These are phyloP conservation scores for Cyanoderma ruficeps DNA, from an alignment of 2,113 vertebrate genomes.

Conservation along the genomic window DNA sequence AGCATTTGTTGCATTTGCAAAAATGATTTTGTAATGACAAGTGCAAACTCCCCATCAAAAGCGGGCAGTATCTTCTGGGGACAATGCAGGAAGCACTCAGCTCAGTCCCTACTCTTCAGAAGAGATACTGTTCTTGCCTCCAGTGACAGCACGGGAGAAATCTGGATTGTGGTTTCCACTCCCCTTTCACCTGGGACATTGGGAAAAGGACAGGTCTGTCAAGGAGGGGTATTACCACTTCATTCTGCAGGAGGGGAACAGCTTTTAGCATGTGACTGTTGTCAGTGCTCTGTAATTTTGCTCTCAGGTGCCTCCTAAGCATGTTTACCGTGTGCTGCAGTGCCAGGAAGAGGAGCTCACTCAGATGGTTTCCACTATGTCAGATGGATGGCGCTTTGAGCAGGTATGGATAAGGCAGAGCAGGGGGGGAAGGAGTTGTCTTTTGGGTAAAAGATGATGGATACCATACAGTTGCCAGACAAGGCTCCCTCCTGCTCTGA, in stretches of 20 bases:
- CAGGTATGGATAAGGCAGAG: conserved; percentile 79
- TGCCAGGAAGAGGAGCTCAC: conserved; percentile 96
- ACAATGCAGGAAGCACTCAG: not conserved
- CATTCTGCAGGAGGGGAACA: not conserved
- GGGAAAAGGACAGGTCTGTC: not conserved
- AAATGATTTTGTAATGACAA: not conserved
- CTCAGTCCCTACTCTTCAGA: not conserved
- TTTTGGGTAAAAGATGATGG: not conserved
- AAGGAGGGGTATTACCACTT: not conserved
- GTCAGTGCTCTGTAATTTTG: not conserved
- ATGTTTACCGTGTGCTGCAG: conserved; percentile 89
- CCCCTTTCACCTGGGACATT: not conserved
- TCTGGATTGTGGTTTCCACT: not conserved
- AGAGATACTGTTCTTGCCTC: not conserved
- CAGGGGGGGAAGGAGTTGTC: not conserved
- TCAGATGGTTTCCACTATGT: conserved; percentile 99
- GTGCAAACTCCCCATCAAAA: not conserved
- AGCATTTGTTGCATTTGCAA: not conserved
- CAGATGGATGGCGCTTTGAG: conserved; percentile 97
- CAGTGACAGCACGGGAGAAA: not conserved
- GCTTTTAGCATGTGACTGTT: not conserved
- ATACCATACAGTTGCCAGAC: not conserved
- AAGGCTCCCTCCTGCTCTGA: not conserved
- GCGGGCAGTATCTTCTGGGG: not conserved
- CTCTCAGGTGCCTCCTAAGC: conserved; percentile 84